A percentile compares a stretch with the other conserved stretches of the same genome.
Evolutionary conservation across 2,797 vertebrate species (phyloP).

Genomic region (Melanotaenia parkinsoni): DNA sequence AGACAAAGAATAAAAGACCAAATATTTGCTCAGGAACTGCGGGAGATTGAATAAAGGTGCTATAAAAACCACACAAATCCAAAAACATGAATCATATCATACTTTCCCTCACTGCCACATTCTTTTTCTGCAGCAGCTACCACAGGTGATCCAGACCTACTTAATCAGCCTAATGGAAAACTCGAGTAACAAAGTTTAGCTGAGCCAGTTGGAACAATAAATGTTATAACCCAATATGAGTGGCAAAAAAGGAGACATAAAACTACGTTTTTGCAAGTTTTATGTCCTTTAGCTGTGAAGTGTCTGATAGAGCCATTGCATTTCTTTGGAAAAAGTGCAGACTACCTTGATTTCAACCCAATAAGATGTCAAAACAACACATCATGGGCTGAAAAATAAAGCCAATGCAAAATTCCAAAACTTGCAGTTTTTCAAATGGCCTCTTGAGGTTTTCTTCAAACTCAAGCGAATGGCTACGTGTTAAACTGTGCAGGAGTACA

Average conservation of each 20-base stretch:
- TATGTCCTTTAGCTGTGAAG: too few species aligned
- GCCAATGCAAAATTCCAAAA: not conserved
- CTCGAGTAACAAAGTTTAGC: constrained; percentile 17
- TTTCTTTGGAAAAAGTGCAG: too few species aligned
- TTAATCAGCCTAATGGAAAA: constrained; percentile 57
- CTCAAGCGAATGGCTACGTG: not conserved
- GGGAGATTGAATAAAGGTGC: constrained; percentile 79
- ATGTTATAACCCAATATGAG: constrained; percentile 13
- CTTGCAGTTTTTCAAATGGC: not conserved
- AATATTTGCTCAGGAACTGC: constrained; percentile 84
- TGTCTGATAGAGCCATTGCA: too few species aligned
- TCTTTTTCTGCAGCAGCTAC: constrained; percentile 46
- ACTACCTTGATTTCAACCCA: not conserved
- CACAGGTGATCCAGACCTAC: constrained; percentile 40
- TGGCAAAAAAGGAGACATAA: too few species aligned
- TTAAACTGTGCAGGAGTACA: not conserved
- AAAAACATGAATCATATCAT: constrained; percentile 63
- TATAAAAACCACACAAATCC: constrained; percentile 68
- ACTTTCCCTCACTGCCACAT: constrained; percentile 38
- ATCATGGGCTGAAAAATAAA: constrained; percentile 9
- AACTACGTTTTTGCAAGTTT: too few species aligned
- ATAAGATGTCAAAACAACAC: constrained; percentile 38
- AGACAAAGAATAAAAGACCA: constrained; percentile 72
- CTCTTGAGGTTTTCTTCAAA: not conserved
- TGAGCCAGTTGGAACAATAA: constrained; percentile 46